A percentile compares a stretch with the other conserved stretches of the same genome.
Conservation (phyloP, 2,797 vertebrate genomes). For the Pseudomugil tenellus region DNA sequence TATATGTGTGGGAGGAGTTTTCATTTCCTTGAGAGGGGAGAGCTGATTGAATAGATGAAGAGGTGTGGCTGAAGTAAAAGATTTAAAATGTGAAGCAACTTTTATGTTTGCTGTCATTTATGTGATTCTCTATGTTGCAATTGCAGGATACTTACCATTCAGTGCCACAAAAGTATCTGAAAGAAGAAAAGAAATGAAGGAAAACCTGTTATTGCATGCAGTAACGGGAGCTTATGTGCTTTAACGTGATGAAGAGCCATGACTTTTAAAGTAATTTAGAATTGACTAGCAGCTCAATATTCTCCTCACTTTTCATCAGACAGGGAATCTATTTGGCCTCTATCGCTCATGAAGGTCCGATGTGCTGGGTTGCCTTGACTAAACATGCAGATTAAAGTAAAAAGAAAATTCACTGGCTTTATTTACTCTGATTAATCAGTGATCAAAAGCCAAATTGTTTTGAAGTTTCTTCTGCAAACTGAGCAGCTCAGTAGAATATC, state of each 20-base stretch:
- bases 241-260: constrained; percentile 61
- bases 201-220: constrained; percentile 61
- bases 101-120: constrained; percentile 31
- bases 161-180: constrained; percentile 98
- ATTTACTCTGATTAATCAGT: constrained; percentile 48
- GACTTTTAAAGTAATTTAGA: constrained; percentile 68
- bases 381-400: constrained; percentile 51
- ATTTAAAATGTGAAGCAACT: constrained; percentile 64
- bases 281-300: constrained; percentile 59
- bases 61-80: constrained; percentile 75
- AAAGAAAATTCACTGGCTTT: constrained; percentile 28
- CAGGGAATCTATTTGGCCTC: constrained; percentile 48
- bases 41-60: constrained; percentile 73
- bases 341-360: constrained; percentile 51
- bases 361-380: constrained; percentile 44
- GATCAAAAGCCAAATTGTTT: constrained; percentile 41
- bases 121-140: constrained; percentile 56
- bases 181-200: constrained; percentile 74
- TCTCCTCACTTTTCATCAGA: constrained; percentile 61
- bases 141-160: constrained; percentile 90
- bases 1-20: constrained; percentile 75
- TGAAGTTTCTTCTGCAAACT: constrained; percentile 27
- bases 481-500: constrained; percentile 25
- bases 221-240: constrained; percentile 44
- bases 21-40: constrained; percentile 79